Evolutionary conservation across 1,140 invertebrate species (phyloP), one percentile per base, ranked within the genome.

Genomic region (Anthonomus grandis): DNA sequence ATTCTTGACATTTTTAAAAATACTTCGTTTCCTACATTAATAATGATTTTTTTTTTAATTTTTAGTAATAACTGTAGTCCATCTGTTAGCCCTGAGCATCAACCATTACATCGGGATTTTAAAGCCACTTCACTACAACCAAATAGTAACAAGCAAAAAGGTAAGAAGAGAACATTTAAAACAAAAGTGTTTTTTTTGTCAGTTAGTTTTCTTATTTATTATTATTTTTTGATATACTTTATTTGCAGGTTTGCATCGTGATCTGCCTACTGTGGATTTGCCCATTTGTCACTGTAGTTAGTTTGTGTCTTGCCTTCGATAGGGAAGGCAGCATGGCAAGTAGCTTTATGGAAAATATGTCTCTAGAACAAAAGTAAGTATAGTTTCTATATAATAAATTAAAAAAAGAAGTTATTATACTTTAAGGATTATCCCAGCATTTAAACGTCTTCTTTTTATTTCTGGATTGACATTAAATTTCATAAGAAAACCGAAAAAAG

Each of bases 21-120:
- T n/a, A n/a, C n/a, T n/a, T n/a, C n/a, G n/a, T n/a, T n/a, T n/a
- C n/a, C 27, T 31, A 31, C 27, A 31, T 8, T 31, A 31, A 31
- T 31, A 31, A n/a, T 8, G 6, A 31, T 31, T 6, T 31, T 31
- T 31, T 31, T 45, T 47, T 47, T 39, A 22, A 9, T 42, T 52
- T 51, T 12, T 42, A 59, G 74, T 84, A 9, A 81, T 84, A 8
- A 82, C 84, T 0, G 78, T 86, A 1, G 69, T 79, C 5, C 86
- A 88, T 68, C 74, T 89, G 4, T 64, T 86, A 10, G 80, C 80
- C 2, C 74, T 89, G 23, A 83, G 85, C 4, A 67, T 85, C 13
- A 86, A 87, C 67, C 86, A 89, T 63, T 86, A 84, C 69, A 71
- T 85, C 15, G 84, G 84, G 19, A 71, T 73, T 31, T 64, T 81